A percentile compares a stretch with the other conserved stretches of the same genome.
Evolutionary conservation across 1,140 invertebrate genomes (phyloP).

Genomic region (Scaptomyza graminum): DNA sequence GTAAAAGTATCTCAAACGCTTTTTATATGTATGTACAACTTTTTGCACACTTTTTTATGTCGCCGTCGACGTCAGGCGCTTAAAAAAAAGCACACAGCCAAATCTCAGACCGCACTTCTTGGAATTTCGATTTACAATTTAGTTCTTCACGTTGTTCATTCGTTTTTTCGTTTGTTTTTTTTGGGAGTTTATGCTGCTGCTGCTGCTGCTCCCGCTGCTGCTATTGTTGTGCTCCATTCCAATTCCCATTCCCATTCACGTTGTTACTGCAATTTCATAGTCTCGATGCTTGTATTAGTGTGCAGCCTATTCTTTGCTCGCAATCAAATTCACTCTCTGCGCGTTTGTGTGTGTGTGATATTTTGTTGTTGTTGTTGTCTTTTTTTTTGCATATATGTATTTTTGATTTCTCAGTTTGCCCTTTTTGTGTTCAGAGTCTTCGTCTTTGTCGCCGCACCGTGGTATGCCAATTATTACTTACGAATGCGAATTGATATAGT

Average conservation of each 20-base stretch:
- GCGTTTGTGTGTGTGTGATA: conserved; percentile 21
- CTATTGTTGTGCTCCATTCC: conserved; percentile 69
- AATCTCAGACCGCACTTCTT: conserved; percentile 72
- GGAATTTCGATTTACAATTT: conserved; percentile 83
- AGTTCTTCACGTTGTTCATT: conserved; percentile 67
- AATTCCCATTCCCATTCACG: conserved; percentile 72
- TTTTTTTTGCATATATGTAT: conserved; percentile 63
- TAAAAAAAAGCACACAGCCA: conserved; percentile 38
- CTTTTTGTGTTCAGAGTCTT: conserved; percentile 48
- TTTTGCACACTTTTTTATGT: conserved; percentile 48
- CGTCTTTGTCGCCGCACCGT: conserved; percentile 47
- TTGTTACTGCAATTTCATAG: conserved; percentile 73
- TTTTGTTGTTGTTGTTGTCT: conserved; percentile 2
- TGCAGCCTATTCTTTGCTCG: conserved; percentile 66
- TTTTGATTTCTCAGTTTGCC: conserved; percentile 59
- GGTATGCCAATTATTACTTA: conserved; percentile 27
- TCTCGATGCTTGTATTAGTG: conserved; percentile 40
- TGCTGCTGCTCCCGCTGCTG: conserved; percentile 37
- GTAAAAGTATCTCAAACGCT: conserved; percentile 75
- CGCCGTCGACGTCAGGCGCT: conserved; percentile 45
- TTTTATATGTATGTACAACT: conserved; percentile 41
- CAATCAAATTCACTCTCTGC: conserved; percentile 58
- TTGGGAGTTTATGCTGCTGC: conserved; percentile 37
- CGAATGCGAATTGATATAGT: not conserved
- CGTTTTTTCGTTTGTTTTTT: conserved; percentile 40